A percentile compares a stretch with the other conserved stretches of the same genome.
These are phyloP conservation scores for Agelas oroides DNA, from an alignment of 37 sponge, comb jelly and placozoan species.

Conservation along the genomic window DNA sequence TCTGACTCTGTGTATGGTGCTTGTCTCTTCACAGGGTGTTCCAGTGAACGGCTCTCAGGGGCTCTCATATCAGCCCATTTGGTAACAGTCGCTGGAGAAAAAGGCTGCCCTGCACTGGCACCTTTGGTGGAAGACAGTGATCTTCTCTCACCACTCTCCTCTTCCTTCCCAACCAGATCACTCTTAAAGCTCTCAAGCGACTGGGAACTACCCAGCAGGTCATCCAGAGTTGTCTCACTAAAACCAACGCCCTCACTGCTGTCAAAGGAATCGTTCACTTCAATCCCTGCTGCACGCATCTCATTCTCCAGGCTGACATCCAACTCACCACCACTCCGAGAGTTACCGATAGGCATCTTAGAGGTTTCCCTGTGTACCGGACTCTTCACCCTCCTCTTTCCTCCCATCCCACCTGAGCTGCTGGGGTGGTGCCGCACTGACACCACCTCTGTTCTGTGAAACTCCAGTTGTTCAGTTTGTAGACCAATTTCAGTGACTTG, in stretches of 20 bases:
- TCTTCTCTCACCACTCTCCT: conserved; percentile 7
- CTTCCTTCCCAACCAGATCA: background rate
- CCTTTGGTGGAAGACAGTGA: no score
- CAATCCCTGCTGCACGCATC: conserved; percentile 38
- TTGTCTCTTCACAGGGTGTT: no score
- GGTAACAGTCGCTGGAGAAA: no score
- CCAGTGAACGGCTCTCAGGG: no score
- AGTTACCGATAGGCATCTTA: background rate
- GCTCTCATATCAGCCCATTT: no score
- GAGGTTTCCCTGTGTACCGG: background rate
- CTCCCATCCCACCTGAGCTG: background rate
- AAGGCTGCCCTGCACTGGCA: no score
- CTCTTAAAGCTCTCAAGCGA: background rate
- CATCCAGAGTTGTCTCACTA: conserved; percentile 4
- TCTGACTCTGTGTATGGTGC: no score
- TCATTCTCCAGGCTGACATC: conserved; percentile 37
- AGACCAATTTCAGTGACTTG: background rate
- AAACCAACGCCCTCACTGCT: conserved; percentile 39
- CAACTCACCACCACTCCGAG: background rate
- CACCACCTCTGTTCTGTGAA: background rate
- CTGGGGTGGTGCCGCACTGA: background rate
- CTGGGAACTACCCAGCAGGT: background rate
- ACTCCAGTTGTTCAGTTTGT: background rate
- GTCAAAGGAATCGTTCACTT: conserved; percentile 43
- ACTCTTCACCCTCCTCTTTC: background rate